Evolutionary conservation across 2,113 vertebrate genomes (phyloP).

Genomic region (Alces alces): DNA sequence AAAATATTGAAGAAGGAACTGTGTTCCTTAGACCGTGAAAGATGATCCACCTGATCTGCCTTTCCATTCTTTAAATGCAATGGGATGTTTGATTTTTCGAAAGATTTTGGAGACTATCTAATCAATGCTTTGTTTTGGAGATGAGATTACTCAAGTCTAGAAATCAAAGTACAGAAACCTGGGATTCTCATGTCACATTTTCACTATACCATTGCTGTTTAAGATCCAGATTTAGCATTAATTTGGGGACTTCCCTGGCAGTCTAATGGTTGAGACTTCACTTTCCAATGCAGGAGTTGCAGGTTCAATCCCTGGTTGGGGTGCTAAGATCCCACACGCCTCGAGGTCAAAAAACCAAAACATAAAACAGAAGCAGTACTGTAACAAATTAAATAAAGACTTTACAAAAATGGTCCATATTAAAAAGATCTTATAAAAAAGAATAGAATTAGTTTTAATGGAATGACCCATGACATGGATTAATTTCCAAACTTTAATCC

Average conservation of each 20-base stretch:
- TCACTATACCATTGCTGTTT: not conserved
- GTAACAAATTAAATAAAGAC: not conserved
- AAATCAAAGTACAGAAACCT: not conserved
- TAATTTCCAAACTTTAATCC: not conserved
- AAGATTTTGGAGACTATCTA: not conserved
- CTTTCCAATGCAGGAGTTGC: not conserved
- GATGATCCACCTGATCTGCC: not conserved
- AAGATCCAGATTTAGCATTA: not conserved
- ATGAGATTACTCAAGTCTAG: not conserved
- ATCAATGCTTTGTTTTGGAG: not conserved
- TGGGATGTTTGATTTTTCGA: not conserved
- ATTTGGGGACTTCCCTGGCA: not conserved
- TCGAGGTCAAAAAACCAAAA: not conserved
- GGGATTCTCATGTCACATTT: not conserved
- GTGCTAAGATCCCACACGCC: not conserved
- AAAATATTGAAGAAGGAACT: not conserved
- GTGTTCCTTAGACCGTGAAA: not conserved
- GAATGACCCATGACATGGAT: not conserved
- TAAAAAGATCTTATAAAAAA: not conserved
- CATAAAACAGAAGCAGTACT: not conserved
- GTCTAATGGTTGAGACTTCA: not conserved
- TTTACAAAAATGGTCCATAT: not conserved
- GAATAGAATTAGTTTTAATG: not conserved
- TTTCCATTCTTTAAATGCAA: not conserved
- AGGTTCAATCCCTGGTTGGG: not conserved